Evolutionary conservation across 2,888 invertebrate genomes (phyloP).

Genomic region (Oligia latruncula): DNA sequence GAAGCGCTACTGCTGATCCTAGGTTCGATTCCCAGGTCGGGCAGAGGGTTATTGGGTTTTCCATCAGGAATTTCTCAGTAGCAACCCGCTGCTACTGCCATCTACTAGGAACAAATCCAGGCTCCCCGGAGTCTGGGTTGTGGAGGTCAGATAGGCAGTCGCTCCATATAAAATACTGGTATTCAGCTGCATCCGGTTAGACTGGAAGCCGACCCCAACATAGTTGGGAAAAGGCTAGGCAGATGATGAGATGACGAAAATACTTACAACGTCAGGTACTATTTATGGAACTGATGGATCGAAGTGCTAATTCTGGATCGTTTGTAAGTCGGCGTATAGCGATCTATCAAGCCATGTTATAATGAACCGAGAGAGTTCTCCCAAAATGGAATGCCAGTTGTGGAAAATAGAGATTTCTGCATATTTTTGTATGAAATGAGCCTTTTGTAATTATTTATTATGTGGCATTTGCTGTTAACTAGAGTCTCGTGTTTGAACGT

Average conservation of each 20-base stretch:
- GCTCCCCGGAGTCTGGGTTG: too few relatives aligned
- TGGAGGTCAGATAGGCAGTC: too few relatives aligned
- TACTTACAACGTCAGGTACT: neutral
- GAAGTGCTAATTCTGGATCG: neutral
- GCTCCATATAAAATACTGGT: too few relatives aligned
- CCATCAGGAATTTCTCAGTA: neutral
- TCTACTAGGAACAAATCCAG: too few relatives aligned
- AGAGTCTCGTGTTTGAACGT: conserved; percentile 40
- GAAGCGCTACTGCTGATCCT: neutral
- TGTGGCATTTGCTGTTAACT: conserved; percentile 24
- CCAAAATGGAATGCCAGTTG: neutral
- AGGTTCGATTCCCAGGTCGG: neutral
- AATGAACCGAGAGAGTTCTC: neutral
- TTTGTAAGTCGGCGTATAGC: neutral
- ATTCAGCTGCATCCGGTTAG: too few relatives aligned
- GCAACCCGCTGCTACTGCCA: neutral
- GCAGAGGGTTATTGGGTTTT: neutral
- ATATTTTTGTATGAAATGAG: neutral
- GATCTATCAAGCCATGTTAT: neutral
- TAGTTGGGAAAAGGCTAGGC: too few relatives aligned
- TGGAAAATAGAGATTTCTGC: neutral
- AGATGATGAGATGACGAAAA: neutral
- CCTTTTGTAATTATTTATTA: conserved; percentile 12
- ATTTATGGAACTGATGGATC: neutral
- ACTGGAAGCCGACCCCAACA: too few relatives aligned